phyloP scores from a whole-genome alignment of 2,888 invertebrate genomes.

The Drosophila anomalata region DNA sequence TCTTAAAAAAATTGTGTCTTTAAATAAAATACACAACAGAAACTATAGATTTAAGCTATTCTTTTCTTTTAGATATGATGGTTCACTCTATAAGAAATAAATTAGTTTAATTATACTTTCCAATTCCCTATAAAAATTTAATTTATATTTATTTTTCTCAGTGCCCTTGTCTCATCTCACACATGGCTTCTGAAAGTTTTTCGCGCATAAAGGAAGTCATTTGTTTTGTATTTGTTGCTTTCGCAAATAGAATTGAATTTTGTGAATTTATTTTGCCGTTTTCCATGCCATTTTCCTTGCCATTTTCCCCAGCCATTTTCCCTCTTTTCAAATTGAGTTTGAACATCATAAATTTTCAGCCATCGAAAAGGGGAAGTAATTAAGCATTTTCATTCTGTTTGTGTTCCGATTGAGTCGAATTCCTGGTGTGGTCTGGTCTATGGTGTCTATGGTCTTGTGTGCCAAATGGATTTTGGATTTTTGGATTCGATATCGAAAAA shows the following conservation, averaged over 20 bases:
- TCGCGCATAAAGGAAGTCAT: constrained; percentile 59
- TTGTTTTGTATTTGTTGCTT: constrained; percentile 58
- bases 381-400: constrained; percentile 60
- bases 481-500: constrained; percentile 51
- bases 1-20: too few species aligned
- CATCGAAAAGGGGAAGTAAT: constrained; percentile 63
- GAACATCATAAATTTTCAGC: constrained; percentile 45
- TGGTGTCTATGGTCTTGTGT: constrained; percentile 19
- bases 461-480: constrained; percentile 49
- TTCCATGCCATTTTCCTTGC: constrained; percentile 6
- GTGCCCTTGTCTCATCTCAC: background rate
- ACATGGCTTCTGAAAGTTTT: constrained; percentile 25
- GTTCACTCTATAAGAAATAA: too few species aligned
- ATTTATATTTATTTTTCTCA: background rate
- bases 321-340: constrained; percentile 51
- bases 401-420: constrained; percentile 9
- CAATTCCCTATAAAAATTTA: too few species aligned
- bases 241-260: constrained; percentile 56
- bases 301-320: constrained; percentile 19
- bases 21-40: too few species aligned
- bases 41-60: too few species aligned
- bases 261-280: constrained; percentile 43
- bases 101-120: too few species aligned
- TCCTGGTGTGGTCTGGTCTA: background rate
- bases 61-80: too few species aligned